Conservation (phyloP, 2,797 vertebrate species). For the Furcifer pardalis region DNA sequence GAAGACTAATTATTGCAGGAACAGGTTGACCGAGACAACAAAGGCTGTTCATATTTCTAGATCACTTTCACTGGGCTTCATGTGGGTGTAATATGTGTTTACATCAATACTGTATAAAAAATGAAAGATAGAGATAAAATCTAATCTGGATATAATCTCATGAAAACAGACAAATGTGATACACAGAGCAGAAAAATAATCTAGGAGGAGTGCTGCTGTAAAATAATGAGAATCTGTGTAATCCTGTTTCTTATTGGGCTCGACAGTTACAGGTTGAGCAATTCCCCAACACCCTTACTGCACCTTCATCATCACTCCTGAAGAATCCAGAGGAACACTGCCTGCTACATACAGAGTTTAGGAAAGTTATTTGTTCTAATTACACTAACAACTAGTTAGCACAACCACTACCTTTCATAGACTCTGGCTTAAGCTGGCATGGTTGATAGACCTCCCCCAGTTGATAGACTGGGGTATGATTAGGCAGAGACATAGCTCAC, state of each 20-base stretch:
- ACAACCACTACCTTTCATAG: too few relatives aligned
- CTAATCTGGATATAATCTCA: neutral
- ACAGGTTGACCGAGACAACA: neutral
- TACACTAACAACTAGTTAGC: too few relatives aligned
- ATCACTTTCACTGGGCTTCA: neutral
- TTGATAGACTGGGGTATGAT: too few relatives aligned
- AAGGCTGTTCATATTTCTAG: neutral
- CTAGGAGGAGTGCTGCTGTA: neutral
- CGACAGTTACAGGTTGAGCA: neutral
- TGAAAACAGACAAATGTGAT: neutral
- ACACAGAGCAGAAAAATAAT: neutral
- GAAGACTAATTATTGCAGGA: conserved; percentile 10
- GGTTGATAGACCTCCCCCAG: too few relatives aligned
- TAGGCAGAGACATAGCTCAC: too few relatives aligned
- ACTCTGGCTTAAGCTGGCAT: too few relatives aligned
- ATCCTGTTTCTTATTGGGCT: neutral
- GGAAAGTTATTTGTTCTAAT: too few relatives aligned
- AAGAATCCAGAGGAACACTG: neutral
- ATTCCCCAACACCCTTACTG: too few relatives aligned
- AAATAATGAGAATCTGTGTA: neutral
- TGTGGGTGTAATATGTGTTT: neutral
- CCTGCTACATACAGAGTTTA: neutral
- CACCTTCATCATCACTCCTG: too few relatives aligned
- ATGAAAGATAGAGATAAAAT: neutral
- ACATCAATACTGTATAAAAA: neutral